Evolutionary conservation across 2,797 vertebrate genomes (phyloP), one percentile per base, ranked within the genome.

Genomic region (Cetoscarus ocellatus): DNA sequence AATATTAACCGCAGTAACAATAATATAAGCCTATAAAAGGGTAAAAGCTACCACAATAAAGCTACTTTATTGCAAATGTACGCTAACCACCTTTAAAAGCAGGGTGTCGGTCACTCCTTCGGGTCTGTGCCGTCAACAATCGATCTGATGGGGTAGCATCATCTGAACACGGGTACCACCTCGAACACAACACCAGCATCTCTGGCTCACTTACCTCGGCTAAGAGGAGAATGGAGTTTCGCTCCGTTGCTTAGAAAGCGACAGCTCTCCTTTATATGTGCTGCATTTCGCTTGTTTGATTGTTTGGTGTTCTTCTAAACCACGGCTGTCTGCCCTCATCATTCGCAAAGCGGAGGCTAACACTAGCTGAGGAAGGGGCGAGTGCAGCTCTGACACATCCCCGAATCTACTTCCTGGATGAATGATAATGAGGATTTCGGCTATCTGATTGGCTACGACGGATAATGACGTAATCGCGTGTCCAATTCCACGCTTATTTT

Each of bases 401-500:
- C 54, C 58, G 8, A 47, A 5, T 61, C 54, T 61, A 90, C 90
- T 92, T 92, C 92, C 92, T 77, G 60, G 59, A 85, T 62, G 62
- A 61, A 38, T 19, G 47, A 1, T 13, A 1, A 74, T 88, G 67
- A 79, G 73, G 89, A 86, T 84, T 39, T 0, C 10, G 0, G 3
- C 12, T 0, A 3, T 64, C 34, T 38, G 17, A 88, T 92, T 92
- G 90, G 92, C 15, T 40, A 1, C 64, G 14, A 15, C 1, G 0
- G 0, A 0, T 0, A 5, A 0, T 67, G 73, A 80, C 83, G 75
- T 51, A 0, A 0, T 1, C 9, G 0, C 6, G 5, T 1, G 6
- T 2, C 3, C 0, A 8, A 62, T 55, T n/a, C 40, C 59, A 74
- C 70, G 63, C 79, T 73, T 50, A 6, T 18, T 44, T 34, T 34